Base-by-base conservation (phyloP, 2,797 vertebrate species). In the Sebastes miniatus region DNA sequence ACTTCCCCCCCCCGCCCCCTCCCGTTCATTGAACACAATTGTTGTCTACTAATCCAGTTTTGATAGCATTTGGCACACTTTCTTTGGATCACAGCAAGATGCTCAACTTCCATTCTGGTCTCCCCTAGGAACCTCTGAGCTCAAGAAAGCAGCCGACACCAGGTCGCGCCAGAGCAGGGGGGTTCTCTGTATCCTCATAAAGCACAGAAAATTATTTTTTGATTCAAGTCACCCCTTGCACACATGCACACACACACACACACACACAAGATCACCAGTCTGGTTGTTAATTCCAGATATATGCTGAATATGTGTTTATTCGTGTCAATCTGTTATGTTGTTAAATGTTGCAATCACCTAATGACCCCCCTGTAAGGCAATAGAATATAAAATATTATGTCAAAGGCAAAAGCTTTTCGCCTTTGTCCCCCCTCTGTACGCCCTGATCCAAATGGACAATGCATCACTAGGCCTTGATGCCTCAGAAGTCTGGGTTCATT, bases 21-120 rank as follows among this genome's bases (percentile, higher is more conserved):
- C 86, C 89, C 80, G 83, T 95, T 94, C 94, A 95, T 94, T 89
- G 88, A 94, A 94, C 93, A 93, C 95, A 94, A 95, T 94, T 95
- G 95, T 95, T 91, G 91, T 95, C 91, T 92, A 87, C 94, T 96
- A 96, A 96, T 96, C 95, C 95, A 95, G 93, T 95, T 96, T 96
- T 96, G 95, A 96, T 96, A 96, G 95, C 95, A 95, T 96, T 96
- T 96, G 95, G 96, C 95, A 96, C 95, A 96, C 93, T 95, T 96
- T 95, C 95, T 95, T 96, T 96, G 95, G 92, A 94, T 95, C 95
- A 95, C 96, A 96, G 96, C 95, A 88, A 96, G 95, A 96, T 95
- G 93, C 94, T 94, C 93, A 86, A 94, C 94, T 95, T 95, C 93
- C 95, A 95, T 96, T 95, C 94, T 95, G 93, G 93, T 94, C 89